Conservation (phyloP, 2,113 vertebrate species). For the Vulpes ferrilata region DNA sequence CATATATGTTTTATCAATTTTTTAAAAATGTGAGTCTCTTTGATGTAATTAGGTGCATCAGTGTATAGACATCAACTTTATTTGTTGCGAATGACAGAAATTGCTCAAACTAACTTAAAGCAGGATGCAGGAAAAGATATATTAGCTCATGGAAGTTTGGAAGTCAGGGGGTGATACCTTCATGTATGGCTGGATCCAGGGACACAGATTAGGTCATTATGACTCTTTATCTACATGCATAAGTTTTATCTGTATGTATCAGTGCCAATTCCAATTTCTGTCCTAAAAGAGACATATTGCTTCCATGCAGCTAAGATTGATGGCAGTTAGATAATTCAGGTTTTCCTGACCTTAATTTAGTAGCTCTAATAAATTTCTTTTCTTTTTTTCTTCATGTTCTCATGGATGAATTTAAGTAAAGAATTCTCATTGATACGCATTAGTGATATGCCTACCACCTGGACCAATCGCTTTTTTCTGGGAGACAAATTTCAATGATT, state of each 20-base stretch:
- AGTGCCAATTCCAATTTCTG: not conserved
- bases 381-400: not conserved
- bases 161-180: not conserved
- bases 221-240: not conserved
- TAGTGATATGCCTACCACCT: not conserved
- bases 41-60: not conserved
- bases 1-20: not conserved
- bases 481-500: not conserved
- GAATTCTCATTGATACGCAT: not conserved
- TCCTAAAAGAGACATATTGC: not conserved
- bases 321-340: not conserved
- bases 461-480: not conserved
- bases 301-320: not conserved
- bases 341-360: not conserved
- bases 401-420: not conserved
- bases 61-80: not conserved
- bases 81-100: not conserved
- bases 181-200: not conserved
- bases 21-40: not conserved
- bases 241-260: not conserved
- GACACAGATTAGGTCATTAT: not conserved
- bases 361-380: not conserved
- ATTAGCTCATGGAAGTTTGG: not conserved
- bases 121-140: not conserved
- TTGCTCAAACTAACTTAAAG: not conserved